phyloP scores from a whole-genome alignment of 2,797 vertebrate species.

The Hapalemur alaotrensis region DNA sequence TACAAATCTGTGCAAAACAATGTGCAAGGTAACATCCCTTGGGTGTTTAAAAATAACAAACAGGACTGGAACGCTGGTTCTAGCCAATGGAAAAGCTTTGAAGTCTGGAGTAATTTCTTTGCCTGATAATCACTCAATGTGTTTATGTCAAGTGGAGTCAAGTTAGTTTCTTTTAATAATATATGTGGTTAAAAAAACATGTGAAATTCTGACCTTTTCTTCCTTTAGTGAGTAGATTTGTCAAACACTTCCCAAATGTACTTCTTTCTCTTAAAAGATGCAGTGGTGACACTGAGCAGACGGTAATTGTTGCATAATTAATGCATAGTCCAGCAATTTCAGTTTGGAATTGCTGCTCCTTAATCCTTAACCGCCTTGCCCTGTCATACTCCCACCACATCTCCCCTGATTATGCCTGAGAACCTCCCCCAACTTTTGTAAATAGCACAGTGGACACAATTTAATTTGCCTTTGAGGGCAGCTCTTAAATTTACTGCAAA shows the following conservation, averaged over 20 bases:
- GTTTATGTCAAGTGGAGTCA: conserved; percentile 1
- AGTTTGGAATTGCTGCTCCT: conserved; percentile 24
- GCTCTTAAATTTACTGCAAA: conserved; percentile 51
- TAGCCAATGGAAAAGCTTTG: background rate
- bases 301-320: conserved; percentile 43
- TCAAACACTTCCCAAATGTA: conserved; percentile 18
- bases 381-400: background rate
- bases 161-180: conserved; percentile 50
- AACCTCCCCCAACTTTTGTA: conserved; percentile 61
- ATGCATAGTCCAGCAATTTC: conserved; percentile 16
- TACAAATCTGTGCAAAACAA: background rate
- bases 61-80: background rate
- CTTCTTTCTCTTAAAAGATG: conserved; percentile 43
- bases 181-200: background rate
- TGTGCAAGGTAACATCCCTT: background rate
- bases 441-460: conserved; percentile 68
- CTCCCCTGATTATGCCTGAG: background rate
- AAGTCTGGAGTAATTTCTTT: conserved; percentile 28
- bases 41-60: background rate
- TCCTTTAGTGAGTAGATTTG: background rate
- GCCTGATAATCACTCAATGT: background rate
- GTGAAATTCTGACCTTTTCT: conserved; percentile 22
- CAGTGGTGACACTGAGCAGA: background rate
- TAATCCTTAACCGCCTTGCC: conserved; percentile 5
- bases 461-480: conserved; percentile 60